Conservation (phyloP, 2,888 invertebrate species). For the Nineta flava region DNA sequence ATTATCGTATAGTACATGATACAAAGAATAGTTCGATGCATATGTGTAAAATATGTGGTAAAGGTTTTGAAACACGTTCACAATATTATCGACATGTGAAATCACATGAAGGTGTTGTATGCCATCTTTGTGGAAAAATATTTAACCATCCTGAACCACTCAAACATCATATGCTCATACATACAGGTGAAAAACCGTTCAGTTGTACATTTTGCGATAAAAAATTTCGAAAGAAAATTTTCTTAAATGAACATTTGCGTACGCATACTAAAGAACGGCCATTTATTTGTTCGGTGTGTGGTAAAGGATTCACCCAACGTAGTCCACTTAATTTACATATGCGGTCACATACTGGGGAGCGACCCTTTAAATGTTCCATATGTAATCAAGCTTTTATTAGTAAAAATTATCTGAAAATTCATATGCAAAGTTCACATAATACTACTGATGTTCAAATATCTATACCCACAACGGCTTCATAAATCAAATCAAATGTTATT, state of each 20-base stretch:
- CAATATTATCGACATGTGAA: constrained; percentile 17
- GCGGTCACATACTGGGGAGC: constrained; percentile 25
- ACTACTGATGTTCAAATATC: background rate
- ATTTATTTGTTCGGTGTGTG: constrained; percentile 5
- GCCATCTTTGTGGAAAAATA: constrained; percentile 6
- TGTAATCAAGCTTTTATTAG: constrained; percentile 5
- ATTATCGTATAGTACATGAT: constrained; percentile 11
- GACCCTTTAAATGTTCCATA: constrained; percentile 5
- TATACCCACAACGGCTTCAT: too few species aligned
- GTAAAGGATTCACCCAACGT: constrained; percentile 22
- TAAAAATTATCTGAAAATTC: constrained; percentile 2
- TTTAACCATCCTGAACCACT: constrained; percentile 4
- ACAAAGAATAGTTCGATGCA: constrained; percentile 11
- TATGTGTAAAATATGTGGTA: constrained; percentile 14
- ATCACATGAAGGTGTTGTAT: constrained; percentile 27
- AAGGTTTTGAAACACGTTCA: constrained; percentile 1
- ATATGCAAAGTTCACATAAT: constrained; percentile 10
- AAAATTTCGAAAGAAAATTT: constrained; percentile 37
- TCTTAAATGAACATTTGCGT: constrained; percentile 34
- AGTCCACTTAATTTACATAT: constrained; percentile 39
- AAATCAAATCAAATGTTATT: too few species aligned
- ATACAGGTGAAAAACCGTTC: constrained; percentile 7
- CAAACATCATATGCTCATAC: constrained; percentile 4
- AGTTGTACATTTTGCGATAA: constrained; percentile 7
- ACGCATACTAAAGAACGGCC: constrained; percentile 20